Conservation (phyloP, 2,797 vertebrate species). For the Gadopsis marmoratus region DNA sequence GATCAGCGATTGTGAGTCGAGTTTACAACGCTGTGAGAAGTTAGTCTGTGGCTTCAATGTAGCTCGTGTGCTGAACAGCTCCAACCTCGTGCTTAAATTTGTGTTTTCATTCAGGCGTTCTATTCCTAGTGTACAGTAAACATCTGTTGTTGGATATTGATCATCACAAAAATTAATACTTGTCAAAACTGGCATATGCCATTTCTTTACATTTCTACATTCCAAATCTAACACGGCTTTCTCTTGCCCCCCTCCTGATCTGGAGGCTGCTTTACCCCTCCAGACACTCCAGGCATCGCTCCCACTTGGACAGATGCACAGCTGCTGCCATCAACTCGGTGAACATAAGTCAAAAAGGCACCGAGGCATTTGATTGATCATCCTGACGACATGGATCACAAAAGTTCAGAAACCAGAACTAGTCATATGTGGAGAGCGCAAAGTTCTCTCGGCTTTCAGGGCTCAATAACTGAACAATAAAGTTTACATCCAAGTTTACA, state of each 20-base stretch:
- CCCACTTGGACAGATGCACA: background rate
- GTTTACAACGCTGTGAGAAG: no score
- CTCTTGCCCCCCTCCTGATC: background rate
- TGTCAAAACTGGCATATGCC: background rate
- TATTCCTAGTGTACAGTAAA: no score
- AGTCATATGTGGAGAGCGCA: background rate
- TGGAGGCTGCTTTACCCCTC: background rate
- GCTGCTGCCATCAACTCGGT: background rate
- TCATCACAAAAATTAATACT: background rate
- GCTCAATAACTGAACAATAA: slow-evolving; percentile 6
- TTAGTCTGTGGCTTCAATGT: no score
- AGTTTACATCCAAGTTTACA: background rate
- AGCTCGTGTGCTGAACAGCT: no score
- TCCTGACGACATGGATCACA: slow-evolving; percentile 8
- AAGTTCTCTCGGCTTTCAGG: background rate
- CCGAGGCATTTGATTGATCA: background rate
- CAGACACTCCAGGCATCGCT: background rate
- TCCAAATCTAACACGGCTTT: background rate
- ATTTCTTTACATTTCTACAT: background rate
- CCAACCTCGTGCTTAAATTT: no score
- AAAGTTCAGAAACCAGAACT: background rate
- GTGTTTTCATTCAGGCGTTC: no score
- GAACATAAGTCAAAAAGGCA: background rate
- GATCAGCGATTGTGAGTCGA: background rate
- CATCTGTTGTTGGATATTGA: background rate